phyloP scores from a whole-genome alignment of 2,888 invertebrate species.

The Himalopsyche kuldschensis region DNA sequence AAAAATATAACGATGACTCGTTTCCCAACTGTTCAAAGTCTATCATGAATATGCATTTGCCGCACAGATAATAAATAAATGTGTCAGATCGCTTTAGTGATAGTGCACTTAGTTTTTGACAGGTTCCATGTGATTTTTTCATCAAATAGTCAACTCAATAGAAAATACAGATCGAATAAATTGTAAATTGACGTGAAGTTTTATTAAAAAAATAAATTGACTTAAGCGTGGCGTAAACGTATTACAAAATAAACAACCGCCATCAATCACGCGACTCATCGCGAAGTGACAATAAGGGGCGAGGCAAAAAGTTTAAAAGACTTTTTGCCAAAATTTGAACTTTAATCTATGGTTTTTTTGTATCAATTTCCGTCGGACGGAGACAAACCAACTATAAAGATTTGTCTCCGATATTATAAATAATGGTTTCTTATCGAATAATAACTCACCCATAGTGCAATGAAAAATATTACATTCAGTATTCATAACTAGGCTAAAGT shows the following conservation, averaged over 20 bases:
- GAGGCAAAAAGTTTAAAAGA: conserved; percentile 15
- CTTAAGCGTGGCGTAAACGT: conserved; percentile 6
- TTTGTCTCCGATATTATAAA: not conserved
- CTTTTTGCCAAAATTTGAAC: conserved; percentile 3
- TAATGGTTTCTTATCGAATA: too few species aligned
- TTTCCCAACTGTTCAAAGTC: too few species aligned
- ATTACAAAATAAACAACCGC: conserved; percentile 17
- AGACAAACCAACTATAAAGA: not conserved
- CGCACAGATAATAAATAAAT: too few species aligned
- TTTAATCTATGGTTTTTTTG: not conserved
- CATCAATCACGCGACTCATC: conserved; percentile 32
- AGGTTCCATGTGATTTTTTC: not conserved
- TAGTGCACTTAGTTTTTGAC: not conserved
- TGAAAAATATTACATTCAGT: too few species aligned
- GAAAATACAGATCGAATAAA: not conserved
- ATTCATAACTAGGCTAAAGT: too few species aligned
- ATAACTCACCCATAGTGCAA: too few species aligned
- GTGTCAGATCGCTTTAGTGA: not conserved
- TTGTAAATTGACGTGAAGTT: not conserved
- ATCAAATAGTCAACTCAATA: not conserved
- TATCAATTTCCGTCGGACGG: not conserved
- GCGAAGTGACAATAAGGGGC: conserved; percentile 16
- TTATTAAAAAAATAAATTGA: not conserved
- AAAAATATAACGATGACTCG: too few species aligned
- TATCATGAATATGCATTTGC: too few species aligned